Evolutionary conservation across 2,797 vertebrate genomes (phyloP).

Genomic region (Lophius americanus): DNA sequence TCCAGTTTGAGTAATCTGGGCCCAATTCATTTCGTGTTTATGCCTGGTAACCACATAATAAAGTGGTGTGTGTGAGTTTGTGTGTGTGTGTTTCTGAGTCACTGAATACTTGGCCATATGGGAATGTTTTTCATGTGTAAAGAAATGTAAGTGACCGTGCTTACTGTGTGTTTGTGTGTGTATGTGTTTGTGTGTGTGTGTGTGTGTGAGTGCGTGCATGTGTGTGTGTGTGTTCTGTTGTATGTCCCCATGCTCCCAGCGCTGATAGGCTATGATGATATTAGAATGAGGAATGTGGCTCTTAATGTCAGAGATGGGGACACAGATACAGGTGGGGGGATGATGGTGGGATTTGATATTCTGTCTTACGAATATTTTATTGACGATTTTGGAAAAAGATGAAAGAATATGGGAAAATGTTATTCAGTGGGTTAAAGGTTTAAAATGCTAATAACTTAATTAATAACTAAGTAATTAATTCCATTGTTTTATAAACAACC

Average conservation of each 20-base stretch:
- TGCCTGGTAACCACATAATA: constrained; percentile 46
- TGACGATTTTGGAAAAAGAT: not conserved
- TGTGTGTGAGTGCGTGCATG: not conserved
- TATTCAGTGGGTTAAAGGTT: no score
- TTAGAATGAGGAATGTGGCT: constrained; percentile 47
- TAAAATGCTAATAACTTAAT: no score
- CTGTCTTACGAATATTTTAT: not conserved
- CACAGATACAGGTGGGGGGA: constrained; percentile 27
- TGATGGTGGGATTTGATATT: not conserved
- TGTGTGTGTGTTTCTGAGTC: not conserved
- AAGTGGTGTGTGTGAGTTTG: constrained; percentile 1
- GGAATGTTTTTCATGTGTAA: constrained; percentile 39
- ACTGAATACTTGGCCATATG: constrained; percentile 42
- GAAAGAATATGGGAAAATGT: no score
- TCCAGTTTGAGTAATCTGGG: constrained; percentile 62
- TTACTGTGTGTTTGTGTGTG: constrained; percentile 10
- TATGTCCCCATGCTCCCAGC: constrained; percentile 10
- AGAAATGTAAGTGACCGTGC: constrained; percentile 23
- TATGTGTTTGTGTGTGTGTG: constrained; percentile 7
- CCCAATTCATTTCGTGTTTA: constrained; percentile 65
- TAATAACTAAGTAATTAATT: not conserved
- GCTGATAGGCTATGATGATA: constrained; percentile 35
- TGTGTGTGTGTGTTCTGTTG: not conserved
- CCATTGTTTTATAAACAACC: not conserved
- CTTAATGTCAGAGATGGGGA: constrained; percentile 46